Conservation (phyloP, 92 coral and sea anemone genomes). For the Phenganax marumi region DNA sequence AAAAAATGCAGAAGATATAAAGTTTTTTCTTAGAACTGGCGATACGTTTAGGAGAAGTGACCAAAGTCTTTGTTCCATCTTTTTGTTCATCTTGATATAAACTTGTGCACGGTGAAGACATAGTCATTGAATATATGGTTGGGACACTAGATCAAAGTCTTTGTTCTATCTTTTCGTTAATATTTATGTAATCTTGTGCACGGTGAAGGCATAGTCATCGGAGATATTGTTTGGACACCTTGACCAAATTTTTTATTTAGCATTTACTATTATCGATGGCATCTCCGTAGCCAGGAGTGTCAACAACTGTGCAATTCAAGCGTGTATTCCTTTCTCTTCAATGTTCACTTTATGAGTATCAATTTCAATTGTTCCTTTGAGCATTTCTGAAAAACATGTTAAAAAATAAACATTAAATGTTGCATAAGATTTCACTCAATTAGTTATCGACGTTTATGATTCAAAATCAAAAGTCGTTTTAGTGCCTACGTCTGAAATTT, state of each 20-base stretch:
- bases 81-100: too few species aligned
- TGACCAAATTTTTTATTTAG: conserved; percentile 54
- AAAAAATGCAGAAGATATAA: background rate
- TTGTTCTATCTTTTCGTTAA: too few species aligned
- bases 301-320: conserved; percentile 85
- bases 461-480: background rate
- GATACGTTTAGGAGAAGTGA: too few species aligned
- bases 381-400: conserved; percentile 30
- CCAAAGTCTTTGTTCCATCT: too few species aligned
- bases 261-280: conserved; percentile 89
- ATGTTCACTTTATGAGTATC: conserved; percentile 95
- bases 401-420: background rate
- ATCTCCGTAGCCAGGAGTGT: conserved; percentile 98
- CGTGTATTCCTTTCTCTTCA: conserved; percentile 95
- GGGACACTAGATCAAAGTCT: too few species aligned
- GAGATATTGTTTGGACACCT: too few species aligned
- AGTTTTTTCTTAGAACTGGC: background rate
- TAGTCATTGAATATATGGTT: too few species aligned
- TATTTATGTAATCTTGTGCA: background rate
- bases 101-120: too few species aligned
- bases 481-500: background rate
- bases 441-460: background rate
- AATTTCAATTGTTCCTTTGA: conserved; percentile 81
- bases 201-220: too few species aligned
- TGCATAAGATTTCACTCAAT: background rate